These are phyloP conservation scores for Pogoniulus pusillus DNA, from an alignment of 2,797 vertebrate genomes.

Conservation along the genomic window DNA sequence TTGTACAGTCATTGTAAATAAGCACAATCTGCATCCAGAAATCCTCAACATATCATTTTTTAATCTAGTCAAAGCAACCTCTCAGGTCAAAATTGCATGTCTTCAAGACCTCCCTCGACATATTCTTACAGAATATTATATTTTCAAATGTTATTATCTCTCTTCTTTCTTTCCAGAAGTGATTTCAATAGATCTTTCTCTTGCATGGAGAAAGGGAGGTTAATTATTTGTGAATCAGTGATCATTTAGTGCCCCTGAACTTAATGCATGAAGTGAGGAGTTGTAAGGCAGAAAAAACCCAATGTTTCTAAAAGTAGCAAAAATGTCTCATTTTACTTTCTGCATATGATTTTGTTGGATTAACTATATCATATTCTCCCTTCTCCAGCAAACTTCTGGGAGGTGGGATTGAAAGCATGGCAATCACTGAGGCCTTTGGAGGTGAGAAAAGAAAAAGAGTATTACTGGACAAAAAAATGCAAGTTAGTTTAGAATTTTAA, in stretches of 20 bases:
- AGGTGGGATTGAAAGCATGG: constrained; percentile 98
- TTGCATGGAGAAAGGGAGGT: not conserved
- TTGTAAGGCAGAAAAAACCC: not conserved
- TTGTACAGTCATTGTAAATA: not conserved
- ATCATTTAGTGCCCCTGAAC: not conserved
- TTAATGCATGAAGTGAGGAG: not conserved
- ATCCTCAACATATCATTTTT: not conserved
- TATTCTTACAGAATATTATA: not conserved
- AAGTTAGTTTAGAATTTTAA: not conserved
- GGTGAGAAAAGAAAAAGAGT: constrained; percentile 78
- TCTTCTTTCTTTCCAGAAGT: not conserved
- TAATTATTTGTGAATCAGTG: not conserved
- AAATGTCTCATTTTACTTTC: not conserved
- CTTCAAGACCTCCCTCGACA: not conserved
- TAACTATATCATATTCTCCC: constrained; percentile 18
- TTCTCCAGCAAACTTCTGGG: constrained; percentile 91
- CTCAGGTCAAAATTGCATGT: not conserved
- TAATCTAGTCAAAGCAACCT: not conserved
- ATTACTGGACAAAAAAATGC: not conserved
- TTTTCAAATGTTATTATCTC: not conserved
- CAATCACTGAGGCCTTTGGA: constrained; percentile 98
- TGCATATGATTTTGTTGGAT: not conserved
- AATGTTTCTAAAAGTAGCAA: not conserved
- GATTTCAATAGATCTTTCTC: not conserved
- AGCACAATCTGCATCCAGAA: not conserved